Percentiles rank a stretch among this genome's conserved stretches.
These are phyloP conservation scores for Onthophagus taurus DNA, from an alignment of 1,140 invertebrate species.

Conservation along the genomic window DNA sequence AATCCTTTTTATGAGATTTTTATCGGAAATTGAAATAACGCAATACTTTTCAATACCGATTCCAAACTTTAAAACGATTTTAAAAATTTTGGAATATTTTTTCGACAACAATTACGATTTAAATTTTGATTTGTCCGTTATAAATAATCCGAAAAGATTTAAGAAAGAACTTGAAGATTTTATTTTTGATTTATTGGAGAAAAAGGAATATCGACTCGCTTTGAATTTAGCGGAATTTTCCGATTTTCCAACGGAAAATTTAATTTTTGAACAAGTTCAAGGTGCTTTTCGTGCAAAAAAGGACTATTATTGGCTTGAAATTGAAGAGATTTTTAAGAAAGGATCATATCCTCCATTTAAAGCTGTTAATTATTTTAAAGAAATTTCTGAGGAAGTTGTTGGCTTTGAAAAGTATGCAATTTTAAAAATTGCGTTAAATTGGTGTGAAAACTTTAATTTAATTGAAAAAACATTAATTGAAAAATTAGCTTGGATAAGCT, in stretches of 20 bases:
- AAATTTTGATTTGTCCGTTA: constrained; percentile 33
- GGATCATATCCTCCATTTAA: constrained; percentile 39
- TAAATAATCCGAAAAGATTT: constrained; percentile 28
- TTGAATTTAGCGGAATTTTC: constrained; percentile 46
- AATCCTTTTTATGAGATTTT: constrained; percentile 43
- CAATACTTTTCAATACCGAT: constrained; percentile 43
- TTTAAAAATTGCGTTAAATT: constrained; percentile 44
- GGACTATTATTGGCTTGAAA: constrained; percentile 45
- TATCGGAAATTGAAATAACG: constrained; percentile 42
- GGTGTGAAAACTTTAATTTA: constrained; percentile 41
- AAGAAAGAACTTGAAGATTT: constrained; percentile 39
- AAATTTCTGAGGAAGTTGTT: constrained; percentile 40
- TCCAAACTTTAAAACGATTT: constrained; percentile 43
- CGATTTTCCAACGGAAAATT: constrained; percentile 40
- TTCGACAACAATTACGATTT: constrained; percentile 33
- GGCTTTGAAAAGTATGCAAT: constrained; percentile 44
- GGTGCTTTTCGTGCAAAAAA: constrained; percentile 33
- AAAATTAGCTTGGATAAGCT: constrained; percentile 44
- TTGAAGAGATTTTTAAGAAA: constrained; percentile 46
- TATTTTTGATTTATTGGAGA: constrained; percentile 41
- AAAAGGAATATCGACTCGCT: constrained; percentile 45
- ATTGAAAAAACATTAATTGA: constrained; percentile 41
- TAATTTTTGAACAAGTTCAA: constrained; percentile 44
- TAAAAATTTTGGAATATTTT: constrained; percentile 43
- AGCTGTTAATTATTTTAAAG: constrained; percentile 46